phyloP scores from a whole-genome alignment of 2,113 vertebrate species.

The Rhodinocichla rosea region DNA sequence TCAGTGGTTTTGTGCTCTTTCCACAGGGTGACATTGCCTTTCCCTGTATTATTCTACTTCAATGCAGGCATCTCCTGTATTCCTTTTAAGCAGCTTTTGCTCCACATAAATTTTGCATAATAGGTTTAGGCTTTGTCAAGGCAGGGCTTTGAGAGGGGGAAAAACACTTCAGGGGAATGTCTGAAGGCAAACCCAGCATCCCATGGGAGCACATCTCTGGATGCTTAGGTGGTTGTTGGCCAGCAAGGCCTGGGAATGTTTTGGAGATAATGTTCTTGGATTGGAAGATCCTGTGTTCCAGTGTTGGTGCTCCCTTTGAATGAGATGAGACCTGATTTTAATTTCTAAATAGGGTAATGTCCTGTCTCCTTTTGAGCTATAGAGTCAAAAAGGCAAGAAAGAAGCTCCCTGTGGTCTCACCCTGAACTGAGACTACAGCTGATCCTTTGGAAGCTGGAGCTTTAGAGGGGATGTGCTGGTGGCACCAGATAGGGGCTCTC shows the following conservation, averaged over 20 bases:
- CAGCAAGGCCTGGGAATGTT: not conserved
- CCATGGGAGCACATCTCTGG: not conserved
- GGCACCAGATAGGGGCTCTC: not conserved
- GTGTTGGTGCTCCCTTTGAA: not conserved
- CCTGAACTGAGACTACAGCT: not conserved
- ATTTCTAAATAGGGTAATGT: not conserved
- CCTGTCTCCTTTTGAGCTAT: not conserved
- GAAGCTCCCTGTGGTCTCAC: not conserved
- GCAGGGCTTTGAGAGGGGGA: not conserved
- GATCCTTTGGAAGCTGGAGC: not conserved
- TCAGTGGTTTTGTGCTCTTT: not conserved
- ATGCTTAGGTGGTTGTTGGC: not conserved
- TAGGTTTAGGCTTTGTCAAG: not conserved
- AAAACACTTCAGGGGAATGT: not conserved
- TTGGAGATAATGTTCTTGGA: rapidly evolving
- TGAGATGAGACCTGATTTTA: not conserved
- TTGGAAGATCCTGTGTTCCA: not conserved
- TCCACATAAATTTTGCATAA: not conserved
- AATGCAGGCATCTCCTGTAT: not conserved
- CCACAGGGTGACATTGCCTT: not conserved
- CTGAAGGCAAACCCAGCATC: not conserved
- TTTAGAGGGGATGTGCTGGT: not conserved
- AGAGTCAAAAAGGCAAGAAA: not conserved
- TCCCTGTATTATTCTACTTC: not conserved
- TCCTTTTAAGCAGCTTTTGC: slow-evolving; percentile 23